These are phyloP conservation scores for Pelagia noctiluca DNA, from an alignment of 30 jellyfish, hydroid and myxozoan genomes.

Conservation along the genomic window DNA sequence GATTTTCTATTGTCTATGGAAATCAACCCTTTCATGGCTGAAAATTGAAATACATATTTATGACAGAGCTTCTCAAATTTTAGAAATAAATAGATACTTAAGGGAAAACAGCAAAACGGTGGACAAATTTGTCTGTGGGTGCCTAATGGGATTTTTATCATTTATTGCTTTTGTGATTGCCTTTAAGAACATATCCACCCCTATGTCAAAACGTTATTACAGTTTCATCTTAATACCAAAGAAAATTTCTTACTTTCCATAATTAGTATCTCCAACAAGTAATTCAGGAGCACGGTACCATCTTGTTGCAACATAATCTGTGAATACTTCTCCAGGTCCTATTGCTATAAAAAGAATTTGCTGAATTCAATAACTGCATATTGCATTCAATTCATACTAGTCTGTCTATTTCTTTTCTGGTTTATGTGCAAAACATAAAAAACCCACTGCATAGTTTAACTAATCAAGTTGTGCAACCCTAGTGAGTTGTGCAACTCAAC, in stretches of 20 bases:
- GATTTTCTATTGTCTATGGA: too few relatives aligned
- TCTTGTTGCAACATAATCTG: constrained; percentile 98
- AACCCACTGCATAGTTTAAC: too few relatives aligned
- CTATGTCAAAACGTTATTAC: not conserved
- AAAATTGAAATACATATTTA: too few relatives aligned
- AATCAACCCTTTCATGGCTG: too few relatives aligned
- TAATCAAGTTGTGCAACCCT: too few relatives aligned
- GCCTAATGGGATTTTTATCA: not conserved
- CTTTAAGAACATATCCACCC: not conserved
- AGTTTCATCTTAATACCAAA: not conserved
- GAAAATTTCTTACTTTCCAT: constrained; percentile 93
- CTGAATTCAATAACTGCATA: not conserved
- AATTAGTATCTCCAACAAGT: constrained; percentile 93
- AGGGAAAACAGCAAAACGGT: too few relatives aligned
- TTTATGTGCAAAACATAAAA: too few relatives aligned
- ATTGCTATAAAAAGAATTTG: constrained; percentile 51
- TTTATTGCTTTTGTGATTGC: not conserved
- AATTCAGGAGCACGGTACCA: constrained; percentile 99
- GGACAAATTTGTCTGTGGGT: not conserved
- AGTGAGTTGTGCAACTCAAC: too few relatives aligned
- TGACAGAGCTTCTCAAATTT: too few relatives aligned
- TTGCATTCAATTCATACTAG: not conserved
- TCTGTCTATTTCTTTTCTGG: too few relatives aligned
- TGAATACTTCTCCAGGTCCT: constrained; percentile 97
- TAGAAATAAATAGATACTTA: too few relatives aligned